Evolutionary conservation across 2,113 vertebrate genomes (phyloP).

Genomic region (Sapajus apella): DNA sequence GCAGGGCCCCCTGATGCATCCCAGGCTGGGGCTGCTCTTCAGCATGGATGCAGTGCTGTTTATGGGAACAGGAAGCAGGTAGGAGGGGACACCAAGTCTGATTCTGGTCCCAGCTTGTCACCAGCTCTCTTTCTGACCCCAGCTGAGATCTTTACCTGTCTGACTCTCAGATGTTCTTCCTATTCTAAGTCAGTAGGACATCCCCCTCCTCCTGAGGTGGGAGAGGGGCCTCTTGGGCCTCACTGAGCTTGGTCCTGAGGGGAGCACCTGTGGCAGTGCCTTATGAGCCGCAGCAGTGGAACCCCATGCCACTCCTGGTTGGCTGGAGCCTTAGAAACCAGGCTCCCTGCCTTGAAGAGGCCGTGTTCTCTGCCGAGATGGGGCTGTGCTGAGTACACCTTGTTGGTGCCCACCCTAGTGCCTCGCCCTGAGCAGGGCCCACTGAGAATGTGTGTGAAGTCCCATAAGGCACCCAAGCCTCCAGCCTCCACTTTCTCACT

Average conservation of each 20-base stretch:
- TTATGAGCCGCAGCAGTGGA: neutral
- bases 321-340: neutral
- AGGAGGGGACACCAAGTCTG: neutral
- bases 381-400: neutral
- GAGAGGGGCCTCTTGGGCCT: neutral
- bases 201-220: neutral
- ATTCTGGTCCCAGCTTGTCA: neutral
- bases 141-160: neutral
- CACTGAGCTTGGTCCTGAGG: neutral
- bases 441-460: neutral
- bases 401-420: neutral
- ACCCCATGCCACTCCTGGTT: neutral
- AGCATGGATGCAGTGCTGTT: neutral
- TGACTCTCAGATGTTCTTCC: neutral
- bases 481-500: neutral
- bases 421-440: neutral
- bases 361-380: fast-evolving
- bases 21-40: neutral
- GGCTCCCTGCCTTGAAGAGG: neutral
- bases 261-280: neutral
- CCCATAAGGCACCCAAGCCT: neutral
- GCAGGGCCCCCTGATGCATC: neutral
- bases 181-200: neutral
- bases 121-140: neutral
- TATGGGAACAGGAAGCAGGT: no score